A percentile compares a stretch with the other conserved stretches of the same genome.
Conservation (phyloP, 1,140 invertebrate species). For the Cryptotermes secundus region DNA sequence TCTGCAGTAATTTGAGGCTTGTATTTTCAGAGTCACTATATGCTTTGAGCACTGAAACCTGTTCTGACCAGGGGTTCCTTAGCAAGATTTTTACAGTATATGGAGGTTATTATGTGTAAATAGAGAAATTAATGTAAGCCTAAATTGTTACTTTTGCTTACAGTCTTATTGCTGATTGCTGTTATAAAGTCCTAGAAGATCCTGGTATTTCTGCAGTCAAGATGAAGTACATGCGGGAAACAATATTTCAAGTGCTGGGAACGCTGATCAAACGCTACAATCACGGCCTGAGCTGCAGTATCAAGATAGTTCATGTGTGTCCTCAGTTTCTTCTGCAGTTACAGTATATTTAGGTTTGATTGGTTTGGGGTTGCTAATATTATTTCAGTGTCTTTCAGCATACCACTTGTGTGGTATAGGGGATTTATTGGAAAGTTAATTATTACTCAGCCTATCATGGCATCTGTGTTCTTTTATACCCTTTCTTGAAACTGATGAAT, state of each 20-base stretch:
- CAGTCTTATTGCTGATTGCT: slow-evolving; percentile 66
- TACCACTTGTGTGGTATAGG: not conserved
- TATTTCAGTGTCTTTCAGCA: no score
- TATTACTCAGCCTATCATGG: no score
- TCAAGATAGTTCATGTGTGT: slow-evolving; percentile 65
- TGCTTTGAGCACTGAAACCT: no score
- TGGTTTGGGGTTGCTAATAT: no score
- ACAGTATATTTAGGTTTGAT: not conserved
- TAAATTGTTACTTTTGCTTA: slow-evolving; percentile 39
- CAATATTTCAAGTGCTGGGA: slow-evolving; percentile 75
- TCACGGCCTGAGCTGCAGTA: slow-evolving; percentile 66
- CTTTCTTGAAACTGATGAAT: no score
- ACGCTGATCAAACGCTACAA: slow-evolving; percentile 80
- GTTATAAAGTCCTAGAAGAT: slow-evolving; percentile 75
- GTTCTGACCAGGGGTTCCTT: no score
- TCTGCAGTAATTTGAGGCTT: no score
- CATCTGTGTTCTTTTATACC: no score
- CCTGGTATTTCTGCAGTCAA: slow-evolving; percentile 54
- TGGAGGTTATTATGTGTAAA: no score
- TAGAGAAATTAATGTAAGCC: no score
- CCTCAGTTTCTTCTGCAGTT: not conserved
- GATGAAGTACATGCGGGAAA: slow-evolving; percentile 65
- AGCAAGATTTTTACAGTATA: no score
- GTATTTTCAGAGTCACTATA: no score
- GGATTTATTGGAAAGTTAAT: not conserved